These are phyloP conservation scores for Punctoribates punctum DNA, from an alignment of 2,888 invertebrate genomes.

Conservation along the genomic window DNA sequence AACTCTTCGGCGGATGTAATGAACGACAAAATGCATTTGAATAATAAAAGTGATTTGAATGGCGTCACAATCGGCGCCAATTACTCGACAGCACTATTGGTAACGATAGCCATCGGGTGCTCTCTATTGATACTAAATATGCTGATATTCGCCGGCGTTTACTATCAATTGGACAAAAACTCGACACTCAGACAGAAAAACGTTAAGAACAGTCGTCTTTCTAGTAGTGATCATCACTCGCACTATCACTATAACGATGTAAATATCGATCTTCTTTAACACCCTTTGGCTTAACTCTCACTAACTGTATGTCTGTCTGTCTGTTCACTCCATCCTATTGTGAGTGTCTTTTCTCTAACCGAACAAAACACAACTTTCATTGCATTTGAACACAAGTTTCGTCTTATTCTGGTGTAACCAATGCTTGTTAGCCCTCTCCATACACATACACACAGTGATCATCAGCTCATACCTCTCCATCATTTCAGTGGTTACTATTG, in stretches of 20 bases:
- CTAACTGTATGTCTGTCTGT: not conserved
- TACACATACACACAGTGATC: not conserved
- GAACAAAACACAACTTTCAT: not conserved
- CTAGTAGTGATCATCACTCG: constrained; percentile 24
- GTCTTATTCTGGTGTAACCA: not conserved
- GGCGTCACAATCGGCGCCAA: not conserved
- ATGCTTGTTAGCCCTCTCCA: constrained; percentile 9
- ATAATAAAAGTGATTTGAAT: constrained; percentile 3
- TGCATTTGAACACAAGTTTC: not conserved
- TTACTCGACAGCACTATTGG: constrained; percentile 71
- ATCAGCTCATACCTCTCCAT: constrained; percentile 1
- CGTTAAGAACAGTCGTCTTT: not conserved
- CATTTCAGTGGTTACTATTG: not conserved
- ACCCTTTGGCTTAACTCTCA: constrained; percentile 34
- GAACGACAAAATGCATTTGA: not conserved
- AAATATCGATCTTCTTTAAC: constrained; percentile 33
- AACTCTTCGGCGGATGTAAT: not conserved
- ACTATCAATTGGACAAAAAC: constrained; percentile 66
- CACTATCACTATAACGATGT: constrained; percentile 34
- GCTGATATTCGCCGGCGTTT: constrained; percentile 87
- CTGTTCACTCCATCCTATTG: not conserved
- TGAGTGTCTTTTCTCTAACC: constrained; percentile 17
- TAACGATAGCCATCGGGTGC: constrained; percentile 85
- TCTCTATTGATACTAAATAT: constrained; percentile 86
- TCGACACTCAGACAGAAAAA: constrained; percentile 12